These are phyloP conservation scores for Marmota flaviventris DNA, from an alignment of 2,113 vertebrate genomes.

Conservation along the genomic window DNA sequence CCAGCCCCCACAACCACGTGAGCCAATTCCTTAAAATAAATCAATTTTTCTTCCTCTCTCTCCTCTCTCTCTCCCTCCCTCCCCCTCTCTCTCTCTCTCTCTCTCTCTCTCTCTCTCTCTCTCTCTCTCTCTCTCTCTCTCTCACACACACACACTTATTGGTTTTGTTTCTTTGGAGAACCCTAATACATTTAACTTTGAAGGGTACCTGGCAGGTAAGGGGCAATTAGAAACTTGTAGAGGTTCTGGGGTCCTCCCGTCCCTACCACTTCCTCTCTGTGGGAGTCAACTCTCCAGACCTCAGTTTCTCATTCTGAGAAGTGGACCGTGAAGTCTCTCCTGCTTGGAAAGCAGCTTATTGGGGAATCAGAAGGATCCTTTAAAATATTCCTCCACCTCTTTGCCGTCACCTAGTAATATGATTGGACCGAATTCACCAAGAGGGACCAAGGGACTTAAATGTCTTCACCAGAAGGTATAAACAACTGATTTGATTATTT, in stretches of 20 bases:
- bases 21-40: slow-evolving; percentile 47
- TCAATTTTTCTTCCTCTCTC: not conserved
- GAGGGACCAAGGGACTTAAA: not conserved
- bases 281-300: not conserved
- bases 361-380: not conserved
- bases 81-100: no score
- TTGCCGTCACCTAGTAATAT: not conserved
- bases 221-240: not conserved
- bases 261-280: not conserved
- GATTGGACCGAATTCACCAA: not conserved
- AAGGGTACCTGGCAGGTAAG: not conserved
- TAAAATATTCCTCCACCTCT: not conserved
- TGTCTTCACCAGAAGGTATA: not conserved
- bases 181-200: not conserved
- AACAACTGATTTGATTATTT: slow-evolving; percentile 10
- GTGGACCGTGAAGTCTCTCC: not conserved
- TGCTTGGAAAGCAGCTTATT: not conserved
- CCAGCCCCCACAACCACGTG: not conserved
- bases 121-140: no score
- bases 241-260: not conserved
- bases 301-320: not conserved
- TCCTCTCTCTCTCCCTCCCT: not conserved
- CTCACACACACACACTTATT: not conserved
- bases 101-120: not conserved
- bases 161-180: slow-evolving; percentile 56